A percentile compares a stretch with the other conserved stretches of the same genome.
phyloP scores from a whole-genome alignment of 2,113 vertebrate genomes.

The Eptesicus fuscus region DNA sequence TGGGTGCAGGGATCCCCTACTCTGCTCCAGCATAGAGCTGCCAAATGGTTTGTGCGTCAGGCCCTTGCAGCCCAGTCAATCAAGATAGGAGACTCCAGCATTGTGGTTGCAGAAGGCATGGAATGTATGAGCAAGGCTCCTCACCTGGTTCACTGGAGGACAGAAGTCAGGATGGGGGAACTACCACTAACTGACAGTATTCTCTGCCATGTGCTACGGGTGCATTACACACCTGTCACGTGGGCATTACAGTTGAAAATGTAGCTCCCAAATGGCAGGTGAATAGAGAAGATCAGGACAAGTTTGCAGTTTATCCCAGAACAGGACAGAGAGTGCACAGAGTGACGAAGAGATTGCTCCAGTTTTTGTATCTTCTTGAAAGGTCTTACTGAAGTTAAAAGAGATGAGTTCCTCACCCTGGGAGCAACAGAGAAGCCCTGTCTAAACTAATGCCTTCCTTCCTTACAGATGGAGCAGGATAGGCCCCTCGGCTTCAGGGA shows the following conservation, averaged over 20 bases:
- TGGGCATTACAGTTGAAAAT: constrained; percentile 99
- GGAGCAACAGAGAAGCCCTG: constrained; percentile 88
- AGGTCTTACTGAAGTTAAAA: constrained; percentile 91
- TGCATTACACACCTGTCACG: constrained; percentile 93
- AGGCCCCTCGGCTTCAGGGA: constrained; percentile 91
- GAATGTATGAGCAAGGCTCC: constrained; percentile 98
- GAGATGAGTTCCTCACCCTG: constrained; percentile 93
- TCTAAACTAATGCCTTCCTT: constrained; percentile 93
- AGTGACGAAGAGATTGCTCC: constrained; percentile 93
- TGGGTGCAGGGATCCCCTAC: constrained; percentile 91
- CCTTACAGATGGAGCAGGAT: constrained; percentile 90
- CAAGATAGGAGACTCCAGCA: constrained; percentile 83
- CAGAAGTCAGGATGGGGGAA: constrained; percentile 92
- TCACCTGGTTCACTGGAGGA: constrained; percentile 90
- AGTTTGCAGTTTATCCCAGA: constrained; percentile 90
- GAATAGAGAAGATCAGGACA: constrained; percentile 91
- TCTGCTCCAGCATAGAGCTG: constrained; percentile 93
- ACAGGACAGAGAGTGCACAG: constrained; percentile 90
- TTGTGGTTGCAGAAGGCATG: constrained; percentile 97
- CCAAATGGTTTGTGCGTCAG: constrained; percentile 97
- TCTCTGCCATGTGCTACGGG: constrained; percentile 90
- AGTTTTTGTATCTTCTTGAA: constrained; percentile 89
- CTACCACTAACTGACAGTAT: constrained; percentile 88
- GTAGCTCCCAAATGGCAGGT: constrained; percentile 93
- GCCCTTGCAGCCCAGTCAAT: constrained; percentile 93